Evolutionary conservation across 92 coral and sea anemone genomes (phyloP).

Genomic region (Epizoanthus fatuus): DNA sequence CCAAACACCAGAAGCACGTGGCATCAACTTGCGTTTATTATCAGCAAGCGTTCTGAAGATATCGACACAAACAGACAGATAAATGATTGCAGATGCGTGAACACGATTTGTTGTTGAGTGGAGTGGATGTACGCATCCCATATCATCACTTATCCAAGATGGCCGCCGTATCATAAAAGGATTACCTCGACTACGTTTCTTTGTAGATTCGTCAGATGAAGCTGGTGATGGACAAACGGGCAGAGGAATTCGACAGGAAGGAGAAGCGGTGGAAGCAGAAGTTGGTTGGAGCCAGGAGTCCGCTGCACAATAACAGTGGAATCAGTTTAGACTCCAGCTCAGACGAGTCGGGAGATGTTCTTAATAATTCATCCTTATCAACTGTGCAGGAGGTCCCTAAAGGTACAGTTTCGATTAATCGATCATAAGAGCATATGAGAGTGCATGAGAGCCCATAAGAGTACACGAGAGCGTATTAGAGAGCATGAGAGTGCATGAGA

Average conservation of each 20-base stretch:
- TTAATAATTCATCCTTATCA: background rate
- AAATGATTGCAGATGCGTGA: no score
- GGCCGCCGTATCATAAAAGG: background rate
- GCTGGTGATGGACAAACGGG: slow-evolving; percentile 80
- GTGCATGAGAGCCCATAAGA: no score
- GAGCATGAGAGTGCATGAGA: no score
- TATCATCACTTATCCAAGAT: no score
- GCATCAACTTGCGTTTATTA: no score
- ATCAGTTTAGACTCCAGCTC: slow-evolving; percentile 83
- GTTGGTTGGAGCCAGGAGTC: slow-evolving; percentile 41
- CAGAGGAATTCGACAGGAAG: slow-evolving; percentile 69
- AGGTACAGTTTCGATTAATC: background rate
- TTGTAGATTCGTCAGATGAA: slow-evolving; percentile 91
- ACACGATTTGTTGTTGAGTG: background rate
- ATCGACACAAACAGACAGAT: no score
- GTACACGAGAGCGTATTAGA: no score
- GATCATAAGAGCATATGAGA: no score
- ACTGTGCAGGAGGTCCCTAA: background rate
- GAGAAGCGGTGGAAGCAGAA: slow-evolving; percentile 70
- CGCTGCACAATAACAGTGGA: slow-evolving; percentile 61
- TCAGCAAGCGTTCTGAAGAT: no score
- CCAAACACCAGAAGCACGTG: no score
- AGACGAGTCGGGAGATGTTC: slow-evolving; percentile 48
- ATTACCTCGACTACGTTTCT: background rate
- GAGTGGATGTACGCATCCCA: background rate